Evolutionary conservation across 2,797 vertebrate genomes (phyloP), one percentile per base, ranked within the genome.

Genomic region (Platyrinchus mystaceus): DNA sequence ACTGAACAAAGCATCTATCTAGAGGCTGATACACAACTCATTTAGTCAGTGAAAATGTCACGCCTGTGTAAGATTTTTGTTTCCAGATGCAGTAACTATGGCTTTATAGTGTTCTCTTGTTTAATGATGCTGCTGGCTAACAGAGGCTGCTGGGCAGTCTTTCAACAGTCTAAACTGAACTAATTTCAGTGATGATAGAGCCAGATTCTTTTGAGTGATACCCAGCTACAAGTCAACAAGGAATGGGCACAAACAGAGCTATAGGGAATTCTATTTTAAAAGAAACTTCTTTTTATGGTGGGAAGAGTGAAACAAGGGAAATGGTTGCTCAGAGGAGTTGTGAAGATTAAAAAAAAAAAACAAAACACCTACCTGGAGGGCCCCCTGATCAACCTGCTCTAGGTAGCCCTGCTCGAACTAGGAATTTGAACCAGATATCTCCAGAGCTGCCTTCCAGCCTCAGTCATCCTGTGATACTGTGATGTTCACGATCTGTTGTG

Each of bases 281-380:
- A 46, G 3, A 26, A 53, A 6, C 0, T 5, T n/a, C 67, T 84
- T 60, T 23, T 43, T 10, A 21, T 10, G 2, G 1, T 34, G 15
- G 74, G 20, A 47, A 3, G 14, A 15, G 6, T 36, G 34, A 44
- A 64, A 62, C 22, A 14, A 2, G 4, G 36, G 26, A 58, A 63
- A 30, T 5, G 1, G 8, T 41, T 62, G 32, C 17, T 24, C 26
- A 36, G 28, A 77, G 32, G 53, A 44, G 6, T 1, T 30, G 8
- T 52, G 34, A 71, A 69, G 5, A 41, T 8, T 28, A 8, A 58
- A 20, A 24, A 20, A 41, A 73, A 68, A 43, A 43, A 41, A 41
- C 13, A 67, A 10, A 36, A 64, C 19, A 43, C 17, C 26, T 6
- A 32, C 0, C 7, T 37, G 9, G 17, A 67, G 10, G 9, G 6